phyloP scores from a whole-genome alignment of 1,140 invertebrate genomes.

The Brachionus rubens region DNA sequence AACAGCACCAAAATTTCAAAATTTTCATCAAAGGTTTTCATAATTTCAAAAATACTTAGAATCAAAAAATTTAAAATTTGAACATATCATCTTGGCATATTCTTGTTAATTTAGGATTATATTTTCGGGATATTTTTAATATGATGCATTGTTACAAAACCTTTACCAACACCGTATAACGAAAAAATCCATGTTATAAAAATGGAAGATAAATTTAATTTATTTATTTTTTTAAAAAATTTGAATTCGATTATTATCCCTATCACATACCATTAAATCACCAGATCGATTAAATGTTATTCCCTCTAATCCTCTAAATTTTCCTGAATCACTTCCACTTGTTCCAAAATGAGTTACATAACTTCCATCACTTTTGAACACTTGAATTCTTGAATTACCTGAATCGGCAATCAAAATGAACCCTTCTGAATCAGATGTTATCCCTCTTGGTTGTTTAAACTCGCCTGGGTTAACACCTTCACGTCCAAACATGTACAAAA shows the following conservation, averaged over 20 bases:
- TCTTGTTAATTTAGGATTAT: too few relatives aligned
- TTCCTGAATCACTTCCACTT: neutral
- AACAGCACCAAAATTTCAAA: too few relatives aligned
- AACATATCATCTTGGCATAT: too few relatives aligned
- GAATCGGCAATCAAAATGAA: constrained; percentile 95
- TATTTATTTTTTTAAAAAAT: constrained; percentile 47
- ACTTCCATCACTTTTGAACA: constrained; percentile 66
- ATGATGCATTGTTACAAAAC: too few relatives aligned
- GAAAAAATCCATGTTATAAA: too few relatives aligned
- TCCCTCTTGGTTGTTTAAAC: constrained; percentile 92
- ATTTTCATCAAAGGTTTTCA: too few relatives aligned
- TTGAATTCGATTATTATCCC: constrained; percentile 90
- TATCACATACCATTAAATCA: constrained; percentile 84
- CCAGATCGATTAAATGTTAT: constrained; percentile 61
- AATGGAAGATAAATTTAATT: too few relatives aligned
- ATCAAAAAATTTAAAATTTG: too few relatives aligned
- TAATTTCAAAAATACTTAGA: too few relatives aligned
- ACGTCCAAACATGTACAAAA: constrained; percentile 53
- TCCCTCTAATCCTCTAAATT: neutral
- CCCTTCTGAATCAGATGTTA: constrained; percentile 95
- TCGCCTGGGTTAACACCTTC: constrained; percentile 63
- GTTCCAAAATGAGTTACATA: neutral
- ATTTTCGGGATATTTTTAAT: too few relatives aligned
- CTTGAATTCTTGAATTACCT: constrained; percentile 95
- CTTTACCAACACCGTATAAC: too few relatives aligned